These are phyloP conservation scores for Holothuria scabra DNA, from an alignment of 53 echinoderm and acorn worm genomes.

Conservation along the genomic window DNA sequence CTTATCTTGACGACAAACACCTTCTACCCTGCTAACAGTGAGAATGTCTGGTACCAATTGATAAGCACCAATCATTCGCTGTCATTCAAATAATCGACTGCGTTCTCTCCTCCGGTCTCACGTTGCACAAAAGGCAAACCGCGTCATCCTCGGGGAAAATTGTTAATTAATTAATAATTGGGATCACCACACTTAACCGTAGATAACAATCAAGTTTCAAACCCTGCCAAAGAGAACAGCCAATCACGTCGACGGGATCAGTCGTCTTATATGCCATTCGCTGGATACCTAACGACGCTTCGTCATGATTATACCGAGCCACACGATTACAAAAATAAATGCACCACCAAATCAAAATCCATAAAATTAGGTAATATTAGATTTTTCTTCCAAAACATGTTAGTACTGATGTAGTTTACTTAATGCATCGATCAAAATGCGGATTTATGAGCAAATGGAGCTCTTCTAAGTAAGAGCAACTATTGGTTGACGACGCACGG, in stretches of 20 bases:
- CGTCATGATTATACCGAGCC: constrained; percentile 20
- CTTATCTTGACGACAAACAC: constrained; percentile 4
- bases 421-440: constrained; percentile 45
- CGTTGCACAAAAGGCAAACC: constrained; percentile 39
- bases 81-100: constrained; percentile 31
- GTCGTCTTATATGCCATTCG: constrained; percentile 32
- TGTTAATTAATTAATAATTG: constrained; percentile 52
- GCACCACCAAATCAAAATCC: constrained; percentile 50
- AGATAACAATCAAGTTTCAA: constrained; percentile 53
- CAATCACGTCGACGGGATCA: constrained; percentile 32
- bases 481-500: constrained; percentile 53
- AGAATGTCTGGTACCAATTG: constrained; percentile 9
- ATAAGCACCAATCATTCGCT: constrained; percentile 31
- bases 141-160: constrained; percentile 39
- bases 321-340: constrained; percentile 41
- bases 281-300: constrained; percentile 18
- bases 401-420: constrained; percentile 49
- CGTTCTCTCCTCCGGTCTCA: constrained; percentile 4
- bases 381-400: constrained; percentile 41
- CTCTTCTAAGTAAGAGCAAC: constrained; percentile 2
- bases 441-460: constrained; percentile 39
- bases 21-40: neutral
- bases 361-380: constrained; percentile 56
- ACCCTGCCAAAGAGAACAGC: constrained; percentile 31
- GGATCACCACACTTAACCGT: constrained; percentile 30